Base-by-base conservation (phyloP, 2,113 vertebrate genomes). In the Cnemophilus loriae region DNA sequence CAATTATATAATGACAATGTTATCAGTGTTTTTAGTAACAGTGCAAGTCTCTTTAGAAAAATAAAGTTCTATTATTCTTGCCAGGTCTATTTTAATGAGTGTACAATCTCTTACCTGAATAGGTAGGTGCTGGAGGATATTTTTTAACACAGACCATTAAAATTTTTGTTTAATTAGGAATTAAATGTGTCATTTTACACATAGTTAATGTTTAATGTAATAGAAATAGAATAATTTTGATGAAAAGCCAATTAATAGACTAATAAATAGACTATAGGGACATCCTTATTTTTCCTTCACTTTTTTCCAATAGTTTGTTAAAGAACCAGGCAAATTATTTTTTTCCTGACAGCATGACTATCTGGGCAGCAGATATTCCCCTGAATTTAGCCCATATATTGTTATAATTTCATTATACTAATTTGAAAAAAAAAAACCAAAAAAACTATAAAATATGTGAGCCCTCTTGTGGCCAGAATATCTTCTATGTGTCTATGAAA, bases 381-480 rank as follows among this genome's bases (percentile, higher is more conserved):
- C 26, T 74, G 10, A 57, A 35, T 83, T 76, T 69, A 61, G 13
- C 10, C 28, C 61, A 15, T 26, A 23, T 55, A 24, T 47, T 50
- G 26, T 84, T 74, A 67, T 44, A 33, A 70, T 85, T 94, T 83
- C 57, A 30, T 94, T 83, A 50, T n/a, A 47, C 4, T 70, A 10
- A 8, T 75, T 57, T n/a, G n/a, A 12, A n/a, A 6, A 3, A 13
- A 53, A 47, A 13, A 42, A 23, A 30, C 1, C 13, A 5, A 24
- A 33, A 16, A 3, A 60, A 9, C 4, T 24, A n/a, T 76, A 75
- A 93, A 93, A 92, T 84, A 89, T 55, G 47, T 93, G 93, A 81
- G 96, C 91, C 93, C 89, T 94, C 94, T 96, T 94, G 87, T 97
- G 97, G 91, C 50, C 82, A 82, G 42, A 84, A 50, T 78, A 80